Base-by-base conservation (phyloP, 2,888 invertebrate genomes). In the Dasypogon diadema region DNA sequence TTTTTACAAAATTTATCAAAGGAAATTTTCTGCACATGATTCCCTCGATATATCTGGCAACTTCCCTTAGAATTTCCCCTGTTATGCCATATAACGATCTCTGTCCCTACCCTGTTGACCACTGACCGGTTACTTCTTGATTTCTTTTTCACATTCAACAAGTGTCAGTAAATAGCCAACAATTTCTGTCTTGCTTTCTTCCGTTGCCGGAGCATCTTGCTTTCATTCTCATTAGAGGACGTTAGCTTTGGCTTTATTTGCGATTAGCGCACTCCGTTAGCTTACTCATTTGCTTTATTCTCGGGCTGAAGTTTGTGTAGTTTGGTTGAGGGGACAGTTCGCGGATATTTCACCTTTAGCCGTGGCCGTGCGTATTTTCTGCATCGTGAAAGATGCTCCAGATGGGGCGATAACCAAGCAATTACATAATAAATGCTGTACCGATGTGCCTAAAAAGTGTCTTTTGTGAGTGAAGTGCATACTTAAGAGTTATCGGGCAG, bases 361-460 rank as follows among this genome's bases (percentile, higher is more conserved):
- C 18, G 22, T 22, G 18, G 18, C n/a, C 54, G 54, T 54, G 54
- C 54, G 21, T 54, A 22, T 54, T 42, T 3, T 12, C n/a, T 2
- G 42, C n/a, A 42, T 42, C n/a, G 1, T n/a, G 8, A 6, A 42
- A 42, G 12, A 30, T 42, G 42, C n/a, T 42, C 42, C n/a, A 6
- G n/a, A 3, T 42, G 10, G 46, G 14, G 22, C 24, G 48, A 65
- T 65, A 42, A 22, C 14, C 5, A 16, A 10, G 18, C 10, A 54
- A 70, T 70, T 70, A 70, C 70, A 70, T 70, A 70, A 70, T 70
- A 26, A 30, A 51, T 30, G 2, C n/a, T 21, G 10, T n/a, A 54
- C 30, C 30, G 54, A 70, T 54, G 70, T 70, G 54, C 70, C 54
- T 54, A 54, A 37, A 24, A 56, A 63, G 54, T 70, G 54, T 34